Percentiles rank a stretch among this genome's conserved stretches.
Evolutionary conservation across 2,113 vertebrate species (phyloP).

Genomic region (Anthoscopus minutus): DNA sequence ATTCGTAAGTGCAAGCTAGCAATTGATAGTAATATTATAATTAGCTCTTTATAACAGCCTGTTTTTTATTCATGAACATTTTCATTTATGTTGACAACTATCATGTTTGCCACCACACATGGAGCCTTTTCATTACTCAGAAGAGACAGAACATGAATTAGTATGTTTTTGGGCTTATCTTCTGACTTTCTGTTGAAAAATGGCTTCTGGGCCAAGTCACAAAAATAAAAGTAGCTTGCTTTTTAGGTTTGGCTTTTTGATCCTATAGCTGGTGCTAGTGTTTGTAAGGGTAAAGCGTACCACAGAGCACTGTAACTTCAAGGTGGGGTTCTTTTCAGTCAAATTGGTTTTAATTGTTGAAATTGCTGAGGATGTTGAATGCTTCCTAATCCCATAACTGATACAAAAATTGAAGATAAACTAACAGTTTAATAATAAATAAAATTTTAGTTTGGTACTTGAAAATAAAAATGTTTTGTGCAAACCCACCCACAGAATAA

Average conservation of each 20-base stretch:
- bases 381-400: background rate
- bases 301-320: background rate
- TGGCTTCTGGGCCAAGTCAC: background rate
- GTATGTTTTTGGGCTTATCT: background rate
- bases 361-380: background rate
- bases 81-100: constrained; percentile 66
- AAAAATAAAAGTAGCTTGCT: background rate
- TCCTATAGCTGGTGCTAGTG: background rate
- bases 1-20: constrained; percentile 44
- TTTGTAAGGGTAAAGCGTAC: background rate
- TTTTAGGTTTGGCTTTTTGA: background rate
- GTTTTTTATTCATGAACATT: constrained; percentile 64
- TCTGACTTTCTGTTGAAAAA: background rate
- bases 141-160: background rate
- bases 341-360: background rate
- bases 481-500: background rate
- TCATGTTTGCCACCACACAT: constrained; percentile 30
- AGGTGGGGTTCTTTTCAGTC: background rate
- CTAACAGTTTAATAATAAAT: background rate
- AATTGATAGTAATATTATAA: constrained; percentile 66
- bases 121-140: background rate
- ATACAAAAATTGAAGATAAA: background rate
- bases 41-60: constrained; percentile 58
- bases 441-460: background rate
- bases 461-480: background rate